Base-by-base conservation (phyloP, 2,888 invertebrate species). In the Meteorus cinctellus region DNA sequence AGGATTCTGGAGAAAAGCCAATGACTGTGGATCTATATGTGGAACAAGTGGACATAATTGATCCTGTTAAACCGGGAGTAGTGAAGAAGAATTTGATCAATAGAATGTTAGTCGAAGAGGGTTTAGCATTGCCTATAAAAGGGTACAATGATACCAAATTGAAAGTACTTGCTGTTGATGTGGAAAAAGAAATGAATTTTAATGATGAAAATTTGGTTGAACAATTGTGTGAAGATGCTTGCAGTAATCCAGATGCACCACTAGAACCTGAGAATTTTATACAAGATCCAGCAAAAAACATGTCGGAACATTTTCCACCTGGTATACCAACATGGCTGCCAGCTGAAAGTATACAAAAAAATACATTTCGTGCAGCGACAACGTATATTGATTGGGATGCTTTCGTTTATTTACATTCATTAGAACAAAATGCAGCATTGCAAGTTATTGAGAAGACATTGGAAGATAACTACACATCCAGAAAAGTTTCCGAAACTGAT, bases 61-160 rank as follows among this genome's bases (percentile, higher is more conserved):
- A 93, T 12, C 93, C 96, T 0, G 89, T 95, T 48, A 92, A 93
- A 48, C 94, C 96, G 0, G 91, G 92, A 67, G 90, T 86, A 62
- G 91, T 92, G 0, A 93, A 93, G 78, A 94, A 93, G 90, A 91
- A 92, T 29, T 94, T 93, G 66, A 90, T 96, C 1, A 95, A 94
- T 84, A 91, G 92, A 65, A 90, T 90, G 78, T 91, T 97, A 24
- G 90, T 95, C 1, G 92, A 93, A 8, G 90, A 92, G 78, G 96
- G 96, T 0, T 89, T 94, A 41, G 94, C 93, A 2, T 85, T 92
- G 71, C 90, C 91, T 5, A 81, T 89, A 16, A 87, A 87, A 81
- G 82, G 86, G 34, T 85, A 82, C 67, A 72, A 78, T 16, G 74
- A 78, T 14, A 81, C 81, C 16, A 75, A 82, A 4, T 78, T 79